Percentiles rank a stretch among this genome's conserved stretches.
phyloP scores from a whole-genome alignment of 2,113 vertebrate genomes.

The Pluvialis apricaria region DNA sequence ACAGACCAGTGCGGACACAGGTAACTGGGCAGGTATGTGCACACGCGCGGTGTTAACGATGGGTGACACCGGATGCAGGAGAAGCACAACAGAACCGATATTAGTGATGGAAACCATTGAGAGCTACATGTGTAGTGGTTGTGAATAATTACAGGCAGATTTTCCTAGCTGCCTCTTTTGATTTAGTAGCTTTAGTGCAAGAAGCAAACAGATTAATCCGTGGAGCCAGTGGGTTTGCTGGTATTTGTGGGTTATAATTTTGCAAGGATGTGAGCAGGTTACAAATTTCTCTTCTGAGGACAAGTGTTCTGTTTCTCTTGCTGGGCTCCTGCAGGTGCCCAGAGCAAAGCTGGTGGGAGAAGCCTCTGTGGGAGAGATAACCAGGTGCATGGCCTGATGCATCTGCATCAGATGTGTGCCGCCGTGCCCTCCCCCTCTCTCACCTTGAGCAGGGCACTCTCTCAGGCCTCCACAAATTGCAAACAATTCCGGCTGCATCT shows the following conservation, averaged over 20 bases:
- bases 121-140: background rate
- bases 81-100: rapidly evolving
- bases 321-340: background rate
- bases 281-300: background rate
- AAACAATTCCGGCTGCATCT: background rate
- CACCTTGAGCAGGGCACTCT: background rate
- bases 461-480: rapidly evolving
- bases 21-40: background rate
- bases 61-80: background rate
- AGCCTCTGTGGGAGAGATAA: background rate
- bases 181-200: background rate
- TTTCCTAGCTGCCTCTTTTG: background rate
- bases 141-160: background rate
- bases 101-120: rapidly evolving
- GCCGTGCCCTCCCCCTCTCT: rapidly evolving
- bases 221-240: background rate
- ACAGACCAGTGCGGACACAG: background rate
- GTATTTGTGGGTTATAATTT: background rate
- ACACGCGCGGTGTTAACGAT: rapidly evolving
- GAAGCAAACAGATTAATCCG: background rate
- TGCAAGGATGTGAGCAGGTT: background rate
- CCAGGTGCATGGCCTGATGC: rapidly evolving
- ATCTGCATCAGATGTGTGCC: rapidly evolving
- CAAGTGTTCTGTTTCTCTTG: no score
- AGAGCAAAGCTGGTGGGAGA: background rate